Conservation (phyloP, 35 echinoderm and acorn worm species). For the Eucidaris tribuloides region DNA sequence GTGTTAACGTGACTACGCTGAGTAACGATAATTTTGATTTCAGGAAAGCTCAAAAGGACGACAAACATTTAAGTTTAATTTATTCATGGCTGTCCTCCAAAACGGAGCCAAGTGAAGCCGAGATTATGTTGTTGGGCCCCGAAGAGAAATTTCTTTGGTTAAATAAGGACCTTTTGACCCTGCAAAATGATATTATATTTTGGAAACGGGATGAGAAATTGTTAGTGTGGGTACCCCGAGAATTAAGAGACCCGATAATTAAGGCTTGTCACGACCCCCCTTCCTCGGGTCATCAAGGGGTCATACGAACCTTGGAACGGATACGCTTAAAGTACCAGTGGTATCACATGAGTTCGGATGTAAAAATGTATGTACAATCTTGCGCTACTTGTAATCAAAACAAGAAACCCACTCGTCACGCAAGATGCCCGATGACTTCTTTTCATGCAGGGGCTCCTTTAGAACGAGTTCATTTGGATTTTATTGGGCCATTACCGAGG, state of each 20-base stretch:
- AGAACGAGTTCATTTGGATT: slow-evolving; percentile 34
- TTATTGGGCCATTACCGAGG: too few relatives aligned
- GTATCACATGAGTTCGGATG: slow-evolving; percentile 22
- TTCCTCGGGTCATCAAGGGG: slow-evolving; percentile 34
- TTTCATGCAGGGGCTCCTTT: slow-evolving; percentile 1
- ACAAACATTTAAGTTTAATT: too few relatives aligned
- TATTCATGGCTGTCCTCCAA: slow-evolving; percentile 22
- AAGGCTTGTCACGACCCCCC: slow-evolving; percentile 30
- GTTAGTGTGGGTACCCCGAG: neutral
- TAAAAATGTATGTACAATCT: slow-evolving; percentile 10
- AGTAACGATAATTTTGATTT: neutral
- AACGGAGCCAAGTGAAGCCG: neutral
- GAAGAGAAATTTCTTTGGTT: slow-evolving; percentile 27
- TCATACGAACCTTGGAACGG: neutral
- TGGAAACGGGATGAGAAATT: neutral
- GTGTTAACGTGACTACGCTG: too few relatives aligned
- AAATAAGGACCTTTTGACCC: slow-evolving; percentile 19
- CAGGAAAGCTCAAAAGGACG: too few relatives aligned
- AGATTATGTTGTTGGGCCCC: slow-evolving; percentile 7
- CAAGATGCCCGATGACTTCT: neutral
- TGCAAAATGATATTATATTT: slow-evolving; percentile 2
- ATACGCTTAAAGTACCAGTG: slow-evolving; percentile 29
- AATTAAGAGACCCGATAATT: neutral
- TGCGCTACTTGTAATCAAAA: slow-evolving; percentile 34
- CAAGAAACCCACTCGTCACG: slow-evolving; percentile 19